Conservation (phyloP, 1,140 invertebrate species). For the Ceratitis capitata region DNA sequence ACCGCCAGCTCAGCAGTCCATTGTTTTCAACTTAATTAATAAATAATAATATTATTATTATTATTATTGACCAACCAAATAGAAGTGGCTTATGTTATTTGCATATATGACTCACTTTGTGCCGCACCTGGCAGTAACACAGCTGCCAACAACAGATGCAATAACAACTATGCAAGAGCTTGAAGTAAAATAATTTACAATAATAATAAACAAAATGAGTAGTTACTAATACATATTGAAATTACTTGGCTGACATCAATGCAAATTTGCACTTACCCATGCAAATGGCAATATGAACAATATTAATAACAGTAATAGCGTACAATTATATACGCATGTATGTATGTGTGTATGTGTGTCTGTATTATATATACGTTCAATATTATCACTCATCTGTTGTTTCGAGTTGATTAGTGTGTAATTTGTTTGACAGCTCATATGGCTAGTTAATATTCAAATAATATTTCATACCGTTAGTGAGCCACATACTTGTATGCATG, state of each 20-base stretch:
- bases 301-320: not conserved
- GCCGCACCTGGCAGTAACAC: not conserved
- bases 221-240: not conserved
- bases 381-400: not conserved
- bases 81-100: not conserved
- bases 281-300: too few species aligned
- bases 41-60: not conserved
- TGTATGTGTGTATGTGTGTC: too few species aligned
- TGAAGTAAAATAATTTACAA: not conserved
- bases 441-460: not conserved
- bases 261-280: not conserved
- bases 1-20: too few species aligned
- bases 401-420: not conserved
- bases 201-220: not conserved
- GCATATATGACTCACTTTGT: not conserved
- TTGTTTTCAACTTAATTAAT: not conserved
- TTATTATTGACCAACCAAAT: not conserved
- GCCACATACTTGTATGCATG: not conserved
- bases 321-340: not conserved
- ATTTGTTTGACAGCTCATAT: constrained; percentile 6
- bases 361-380: too few species aligned
- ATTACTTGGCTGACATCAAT: not conserved
- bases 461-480: too few species aligned
- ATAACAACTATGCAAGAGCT: too few species aligned
- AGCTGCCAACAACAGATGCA: not conserved